Evolutionary conservation across 2,797 vertebrate species (phyloP).

Genomic region (Epinephelus awoara): DNA sequence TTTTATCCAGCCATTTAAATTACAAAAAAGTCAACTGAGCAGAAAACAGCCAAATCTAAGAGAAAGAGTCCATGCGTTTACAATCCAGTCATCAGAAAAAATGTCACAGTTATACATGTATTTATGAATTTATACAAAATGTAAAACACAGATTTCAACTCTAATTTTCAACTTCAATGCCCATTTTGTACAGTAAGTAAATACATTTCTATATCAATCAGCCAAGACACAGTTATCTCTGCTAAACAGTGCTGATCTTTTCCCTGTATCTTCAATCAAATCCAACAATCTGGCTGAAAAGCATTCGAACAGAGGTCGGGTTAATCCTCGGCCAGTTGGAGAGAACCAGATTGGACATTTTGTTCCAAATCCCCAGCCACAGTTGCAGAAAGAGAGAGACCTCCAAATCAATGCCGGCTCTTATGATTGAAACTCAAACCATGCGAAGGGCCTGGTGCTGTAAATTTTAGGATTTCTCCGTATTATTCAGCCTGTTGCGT

Average conservation of each 20-base stretch:
- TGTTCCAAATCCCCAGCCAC: constrained; percentile 17
- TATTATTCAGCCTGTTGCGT: constrained; percentile 48
- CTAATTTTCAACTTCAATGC: too few species aligned
- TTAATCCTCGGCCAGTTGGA: constrained; percentile 9
- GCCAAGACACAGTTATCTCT: not conserved
- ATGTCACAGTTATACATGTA: too few species aligned
- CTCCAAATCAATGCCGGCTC: not conserved
- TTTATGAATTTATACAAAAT: not conserved
- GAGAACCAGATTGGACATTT: constrained; percentile 35
- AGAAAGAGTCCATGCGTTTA: too few species aligned
- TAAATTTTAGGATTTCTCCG: constrained; percentile 25
- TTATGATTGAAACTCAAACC: constrained; percentile 24
- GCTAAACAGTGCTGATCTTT: constrained; percentile 11
- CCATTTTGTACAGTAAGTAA: not conserved
- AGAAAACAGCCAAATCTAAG: too few species aligned
- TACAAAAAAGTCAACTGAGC: too few species aligned
- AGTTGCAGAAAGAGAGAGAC: not conserved
- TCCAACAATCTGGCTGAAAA: constrained; percentile 32
- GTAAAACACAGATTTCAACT: not conserved
- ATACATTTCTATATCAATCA: not conserved
- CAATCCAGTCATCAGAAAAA: too few species aligned
- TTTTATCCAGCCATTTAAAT: too few species aligned
- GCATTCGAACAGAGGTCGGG: constrained; percentile 27
- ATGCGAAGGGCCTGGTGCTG: not conserved
- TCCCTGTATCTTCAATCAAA: constrained; percentile 25